Percentiles rank a stretch among this genome's conserved stretches.
Conservation (phyloP, 2,113 vertebrate genomes). For the Psammodynastes pulverulentus region DNA sequence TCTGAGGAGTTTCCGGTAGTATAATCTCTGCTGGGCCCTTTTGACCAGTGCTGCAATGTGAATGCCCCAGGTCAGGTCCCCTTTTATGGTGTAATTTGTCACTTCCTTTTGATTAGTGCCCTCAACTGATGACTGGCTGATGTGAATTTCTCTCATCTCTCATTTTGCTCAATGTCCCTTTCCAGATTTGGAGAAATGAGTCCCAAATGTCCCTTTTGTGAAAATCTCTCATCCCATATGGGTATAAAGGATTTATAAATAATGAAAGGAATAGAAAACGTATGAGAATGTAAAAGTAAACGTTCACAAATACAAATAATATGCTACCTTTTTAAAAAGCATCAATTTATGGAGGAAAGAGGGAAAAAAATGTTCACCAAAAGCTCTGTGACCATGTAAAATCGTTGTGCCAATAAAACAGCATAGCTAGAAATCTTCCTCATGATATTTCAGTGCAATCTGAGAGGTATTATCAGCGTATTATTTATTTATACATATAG, state of each 20-base stretch:
- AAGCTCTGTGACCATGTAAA: not conserved
- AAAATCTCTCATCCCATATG: not conserved
- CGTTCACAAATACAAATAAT: not conserved
- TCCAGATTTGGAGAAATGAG: not conserved
- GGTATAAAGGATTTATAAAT: not conserved
- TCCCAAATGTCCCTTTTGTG: not conserved
- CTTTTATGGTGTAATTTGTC: too few relatives aligned
- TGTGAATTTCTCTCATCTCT: not conserved
- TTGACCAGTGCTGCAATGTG: too few relatives aligned
- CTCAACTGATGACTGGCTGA: not conserved
- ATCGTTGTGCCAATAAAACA: not conserved
- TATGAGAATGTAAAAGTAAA: not conserved
- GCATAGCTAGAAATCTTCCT: not conserved
- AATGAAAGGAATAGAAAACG: not conserved
- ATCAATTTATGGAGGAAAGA: not conserved
- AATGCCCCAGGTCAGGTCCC: too few relatives aligned
- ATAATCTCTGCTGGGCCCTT: too few relatives aligned
- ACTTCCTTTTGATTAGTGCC: not conserved
- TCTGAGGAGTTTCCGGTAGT: too few relatives aligned
- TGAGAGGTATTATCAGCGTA: not conserved
- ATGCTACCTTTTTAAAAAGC: not conserved
- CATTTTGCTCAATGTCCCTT: not conserved
- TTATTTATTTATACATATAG: not conserved
- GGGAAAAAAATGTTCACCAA: not conserved
- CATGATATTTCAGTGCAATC: not conserved